Evolutionary conservation across 2,797 vertebrate genomes (phyloP).

Genomic region (Manis pentadactyla): DNA sequence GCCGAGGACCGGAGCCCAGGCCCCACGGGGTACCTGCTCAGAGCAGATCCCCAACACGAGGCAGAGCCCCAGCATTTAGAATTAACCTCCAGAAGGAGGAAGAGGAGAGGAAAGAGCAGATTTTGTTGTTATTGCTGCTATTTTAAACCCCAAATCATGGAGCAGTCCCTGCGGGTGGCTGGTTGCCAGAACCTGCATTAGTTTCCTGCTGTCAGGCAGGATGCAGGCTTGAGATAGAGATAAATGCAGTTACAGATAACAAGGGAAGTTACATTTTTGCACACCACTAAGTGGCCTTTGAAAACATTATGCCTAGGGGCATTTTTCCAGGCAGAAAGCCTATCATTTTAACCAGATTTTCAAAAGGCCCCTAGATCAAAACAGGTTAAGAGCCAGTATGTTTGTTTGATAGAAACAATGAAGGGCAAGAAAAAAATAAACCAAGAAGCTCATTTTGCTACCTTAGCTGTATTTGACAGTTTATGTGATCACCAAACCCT

Average conservation of each 20-base stretch:
- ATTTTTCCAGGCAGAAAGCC: background rate
- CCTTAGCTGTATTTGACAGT: background rate
- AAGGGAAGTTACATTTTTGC: background rate
- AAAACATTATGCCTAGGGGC: background rate
- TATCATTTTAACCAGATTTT: slow-evolving; percentile 27
- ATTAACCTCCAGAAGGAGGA: background rate
- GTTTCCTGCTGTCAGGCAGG: background rate
- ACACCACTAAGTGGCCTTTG: background rate
- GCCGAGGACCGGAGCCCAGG: too few species aligned
- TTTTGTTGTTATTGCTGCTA: background rate
- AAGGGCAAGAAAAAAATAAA: background rate
- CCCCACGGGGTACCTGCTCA: background rate
- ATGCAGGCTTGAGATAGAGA: background rate
- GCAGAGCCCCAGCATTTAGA: background rate
- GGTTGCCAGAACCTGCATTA: background rate
- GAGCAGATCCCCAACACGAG: background rate
- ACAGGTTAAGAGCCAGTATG: background rate
- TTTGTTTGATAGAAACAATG: background rate
- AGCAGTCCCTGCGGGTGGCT: background rate
- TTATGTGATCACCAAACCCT: background rate
- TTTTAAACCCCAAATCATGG: background rate
- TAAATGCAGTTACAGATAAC: background rate
- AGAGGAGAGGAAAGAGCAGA: background rate
- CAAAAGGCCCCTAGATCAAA: slow-evolving; percentile 8
- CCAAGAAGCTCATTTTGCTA: background rate